Conservation (phyloP, 2,113 vertebrate species). For the Nesoenas mayeri region DNA sequence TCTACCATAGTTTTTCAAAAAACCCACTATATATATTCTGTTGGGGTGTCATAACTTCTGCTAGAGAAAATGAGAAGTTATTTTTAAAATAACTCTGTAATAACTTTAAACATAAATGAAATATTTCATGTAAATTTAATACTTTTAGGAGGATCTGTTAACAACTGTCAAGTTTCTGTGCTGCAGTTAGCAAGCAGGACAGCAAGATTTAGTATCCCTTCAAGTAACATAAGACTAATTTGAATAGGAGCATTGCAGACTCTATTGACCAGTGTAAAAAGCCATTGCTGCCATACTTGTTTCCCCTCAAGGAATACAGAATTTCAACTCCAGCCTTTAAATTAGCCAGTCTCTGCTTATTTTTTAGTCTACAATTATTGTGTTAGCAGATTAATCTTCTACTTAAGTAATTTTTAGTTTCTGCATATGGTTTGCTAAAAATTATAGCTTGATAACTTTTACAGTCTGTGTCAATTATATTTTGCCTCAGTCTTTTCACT, state of each 20-base stretch:
- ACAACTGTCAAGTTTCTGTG: background rate
- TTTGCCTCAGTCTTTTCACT: background rate
- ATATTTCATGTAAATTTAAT: background rate
- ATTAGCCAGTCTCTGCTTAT: background rate
- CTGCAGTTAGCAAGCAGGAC: background rate
- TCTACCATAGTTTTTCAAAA: background rate
- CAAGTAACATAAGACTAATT: background rate
- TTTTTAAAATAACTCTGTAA: background rate
- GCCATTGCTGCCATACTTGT: background rate
- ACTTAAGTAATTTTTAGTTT: constrained; percentile 49
- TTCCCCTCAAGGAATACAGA: background rate
- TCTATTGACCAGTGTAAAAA: background rate
- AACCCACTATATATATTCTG: background rate
- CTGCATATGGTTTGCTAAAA: constrained; percentile 58
- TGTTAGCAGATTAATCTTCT: constrained; percentile 38
- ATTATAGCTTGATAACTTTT: constrained; percentile 55
- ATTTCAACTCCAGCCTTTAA: background rate
- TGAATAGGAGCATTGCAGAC: background rate
- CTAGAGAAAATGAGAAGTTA: background rate
- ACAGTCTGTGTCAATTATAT: background rate
- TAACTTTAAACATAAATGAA: background rate
- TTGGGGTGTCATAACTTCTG: background rate
- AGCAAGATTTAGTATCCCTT: background rate
- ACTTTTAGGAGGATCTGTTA: background rate
- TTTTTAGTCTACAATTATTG: background rate